Conservation (phyloP, 2,797 vertebrate genomes). For the Notamacropus eugenii region DNA sequence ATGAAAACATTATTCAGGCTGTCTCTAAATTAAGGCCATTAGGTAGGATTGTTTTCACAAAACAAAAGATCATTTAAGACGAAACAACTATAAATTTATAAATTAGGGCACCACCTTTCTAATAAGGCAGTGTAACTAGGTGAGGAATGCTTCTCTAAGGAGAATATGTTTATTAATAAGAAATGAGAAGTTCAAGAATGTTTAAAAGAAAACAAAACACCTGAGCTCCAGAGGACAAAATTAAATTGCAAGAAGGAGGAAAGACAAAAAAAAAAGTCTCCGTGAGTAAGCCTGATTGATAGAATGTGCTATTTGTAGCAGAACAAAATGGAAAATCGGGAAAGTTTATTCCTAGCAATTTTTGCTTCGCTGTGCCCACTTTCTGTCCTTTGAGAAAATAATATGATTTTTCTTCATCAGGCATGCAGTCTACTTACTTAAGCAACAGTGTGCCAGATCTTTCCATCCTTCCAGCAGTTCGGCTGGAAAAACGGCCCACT, state of each 20-base stretch:
- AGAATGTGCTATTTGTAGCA: conserved; percentile 82
- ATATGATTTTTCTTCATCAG: conserved; percentile 81
- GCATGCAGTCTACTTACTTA: conserved; percentile 85
- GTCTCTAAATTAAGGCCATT: conserved; percentile 28
- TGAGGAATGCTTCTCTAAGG: conserved; percentile 30
- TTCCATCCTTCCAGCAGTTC: conserved; percentile 83
- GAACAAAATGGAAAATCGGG: conserved; percentile 79
- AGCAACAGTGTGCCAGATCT: conserved; percentile 83
- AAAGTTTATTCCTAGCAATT: conserved; percentile 85
- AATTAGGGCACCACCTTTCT: conserved; percentile 57
- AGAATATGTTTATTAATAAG: conserved; percentile 71
- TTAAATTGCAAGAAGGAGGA: conserved; percentile 75
- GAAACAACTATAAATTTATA: conserved; percentile 58
- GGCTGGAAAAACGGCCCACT: conserved; percentile 83
- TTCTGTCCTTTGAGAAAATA: conserved; percentile 86
- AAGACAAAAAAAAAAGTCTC: conserved; percentile 74
- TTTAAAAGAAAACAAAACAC: conserved; percentile 63
- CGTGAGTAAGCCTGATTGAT: conserved; percentile 83
- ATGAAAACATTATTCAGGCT: not conserved
- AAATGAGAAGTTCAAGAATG: conserved; percentile 55
- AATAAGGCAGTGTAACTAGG: conserved; percentile 54
- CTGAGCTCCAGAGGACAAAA: conserved; percentile 80
- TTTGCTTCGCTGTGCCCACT: conserved; percentile 80
- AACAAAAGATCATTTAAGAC: conserved; percentile 62
- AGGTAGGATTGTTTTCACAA: not conserved